A percentile compares a stretch with the other conserved stretches of the same genome.
Conservation (phyloP, 2,797 vertebrate genomes). For the Anableps anableps region DNA sequence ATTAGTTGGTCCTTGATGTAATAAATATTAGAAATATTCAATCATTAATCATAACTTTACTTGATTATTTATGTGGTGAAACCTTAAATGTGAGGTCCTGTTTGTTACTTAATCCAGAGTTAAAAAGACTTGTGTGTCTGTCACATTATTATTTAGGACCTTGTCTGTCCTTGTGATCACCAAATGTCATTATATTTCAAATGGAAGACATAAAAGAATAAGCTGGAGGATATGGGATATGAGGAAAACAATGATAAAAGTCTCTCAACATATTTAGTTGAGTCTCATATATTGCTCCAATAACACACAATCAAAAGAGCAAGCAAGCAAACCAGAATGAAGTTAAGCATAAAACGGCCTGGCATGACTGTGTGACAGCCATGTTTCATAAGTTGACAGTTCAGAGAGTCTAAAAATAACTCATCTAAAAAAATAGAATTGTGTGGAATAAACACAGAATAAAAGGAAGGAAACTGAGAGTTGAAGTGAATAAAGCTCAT, state of each 20-base stretch:
- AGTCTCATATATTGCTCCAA: slow-evolving; percentile 9
- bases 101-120: not conserved
- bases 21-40: not conserved
- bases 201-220: slow-evolving; percentile 5
- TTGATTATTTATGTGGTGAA: not conserved
- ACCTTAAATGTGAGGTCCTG: not conserved
- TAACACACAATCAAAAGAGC: slow-evolving; percentile 23
- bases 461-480: slow-evolving; percentile 42
- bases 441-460: slow-evolving; percentile 62
- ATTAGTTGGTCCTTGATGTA: not conserved
- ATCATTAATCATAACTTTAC: not conserved
- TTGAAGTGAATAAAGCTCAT: slow-evolving; percentile 35
- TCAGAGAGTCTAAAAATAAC: slow-evolving; percentile 73
- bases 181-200: not conserved
- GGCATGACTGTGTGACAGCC: slow-evolving; percentile 52
- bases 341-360: slow-evolving; percentile 31
- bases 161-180: slow-evolving; percentile 19
- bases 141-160: slow-evolving; percentile 38
- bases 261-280: slow-evolving; percentile 14
- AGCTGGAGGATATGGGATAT: not conserved
- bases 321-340: slow-evolving; percentile 28
- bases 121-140: not conserved
- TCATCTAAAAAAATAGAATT: slow-evolving; percentile 51
- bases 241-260: slow-evolving; percentile 4
- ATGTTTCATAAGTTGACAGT: slow-evolving; percentile 51